Evolutionary conservation across 2,113 vertebrate species (phyloP).

Genomic region (Ammodytes dubius): DNA sequence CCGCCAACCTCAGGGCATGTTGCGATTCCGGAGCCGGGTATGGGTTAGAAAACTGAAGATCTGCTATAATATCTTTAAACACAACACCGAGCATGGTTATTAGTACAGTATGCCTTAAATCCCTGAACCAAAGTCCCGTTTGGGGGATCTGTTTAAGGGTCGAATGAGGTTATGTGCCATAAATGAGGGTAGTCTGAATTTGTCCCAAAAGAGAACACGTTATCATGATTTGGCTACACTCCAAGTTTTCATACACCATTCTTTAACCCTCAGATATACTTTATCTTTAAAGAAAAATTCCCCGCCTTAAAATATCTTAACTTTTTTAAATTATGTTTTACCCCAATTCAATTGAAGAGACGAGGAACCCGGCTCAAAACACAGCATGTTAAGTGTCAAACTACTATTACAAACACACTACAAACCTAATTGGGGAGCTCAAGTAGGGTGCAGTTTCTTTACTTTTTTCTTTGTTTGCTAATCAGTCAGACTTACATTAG

Average conservation of each 20-base stretch:
- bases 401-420: neutral
- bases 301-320: too few species aligned
- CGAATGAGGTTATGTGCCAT: neutral
- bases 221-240: neutral
- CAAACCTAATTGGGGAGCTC: neutral
- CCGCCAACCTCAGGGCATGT: neutral
- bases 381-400: neutral
- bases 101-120: neutral
- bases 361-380: slow-evolving; percentile 5
- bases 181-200: neutral
- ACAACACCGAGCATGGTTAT: neutral
- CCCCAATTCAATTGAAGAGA: neutral
- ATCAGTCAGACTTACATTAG: too few species aligned
- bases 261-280: neutral
- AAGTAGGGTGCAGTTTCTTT: neutral
- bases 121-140: neutral
- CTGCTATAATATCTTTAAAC: neutral
- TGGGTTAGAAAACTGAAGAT: neutral
- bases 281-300: neutral
- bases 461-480: too few species aligned
- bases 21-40: neutral
- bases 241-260: neutral
- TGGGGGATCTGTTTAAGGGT: neutral
- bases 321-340: too few species aligned
- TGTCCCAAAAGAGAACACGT: neutral